Evolutionary conservation across 2,888 invertebrate genomes (phyloP), one percentile per base, ranked within the genome.

Genomic region (Eilema depressum): DNA sequence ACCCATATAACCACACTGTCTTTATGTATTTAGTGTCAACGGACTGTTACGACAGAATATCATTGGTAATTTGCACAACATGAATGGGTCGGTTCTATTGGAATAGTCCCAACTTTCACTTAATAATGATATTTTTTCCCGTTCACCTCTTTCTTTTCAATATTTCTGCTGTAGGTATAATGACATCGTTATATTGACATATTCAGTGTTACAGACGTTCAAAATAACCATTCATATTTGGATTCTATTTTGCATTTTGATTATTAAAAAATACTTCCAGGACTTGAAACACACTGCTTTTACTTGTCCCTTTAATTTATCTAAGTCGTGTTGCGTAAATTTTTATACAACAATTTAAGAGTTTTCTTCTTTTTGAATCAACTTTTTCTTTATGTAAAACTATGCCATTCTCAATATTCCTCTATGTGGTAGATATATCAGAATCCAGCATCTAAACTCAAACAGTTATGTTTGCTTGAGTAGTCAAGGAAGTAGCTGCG

Each of bases 21-120:
- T 53, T n/a, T 53, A 10, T 53, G 75, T 76, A 75, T 82, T 80
- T 75, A 66, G 69, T 69, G 65, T 68, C 66, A 62, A 70, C 30
- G 69, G 14, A 69, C 56, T 74, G 67, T 41, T 17, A 47, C 47
- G 2, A 7, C 20, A 47, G 20, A 20, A 47, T 47, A 7, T 47
- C 7, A 47, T 20, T 47, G 20, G 20, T 20, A 47, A 47, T 20
- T 20, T 47, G 47, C 5, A 20, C 20, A 20, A 20, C 17, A 17
- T 47, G 5, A 47, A 20, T 47, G 20, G 47, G 20, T 20, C 20
- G 8, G 20, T 8, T 47, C 47, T 2, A 7, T 20, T 20, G 1
- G 20, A 14, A 7, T 10, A 53, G n/a, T 53, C 7, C 20, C 53
- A 53, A 20, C 37, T 14, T 47, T 17, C 14, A 17, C 20, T 47